phyloP scores from a whole-genome alignment of 2,113 vertebrate species.

The Cavia porcellus region DNA sequence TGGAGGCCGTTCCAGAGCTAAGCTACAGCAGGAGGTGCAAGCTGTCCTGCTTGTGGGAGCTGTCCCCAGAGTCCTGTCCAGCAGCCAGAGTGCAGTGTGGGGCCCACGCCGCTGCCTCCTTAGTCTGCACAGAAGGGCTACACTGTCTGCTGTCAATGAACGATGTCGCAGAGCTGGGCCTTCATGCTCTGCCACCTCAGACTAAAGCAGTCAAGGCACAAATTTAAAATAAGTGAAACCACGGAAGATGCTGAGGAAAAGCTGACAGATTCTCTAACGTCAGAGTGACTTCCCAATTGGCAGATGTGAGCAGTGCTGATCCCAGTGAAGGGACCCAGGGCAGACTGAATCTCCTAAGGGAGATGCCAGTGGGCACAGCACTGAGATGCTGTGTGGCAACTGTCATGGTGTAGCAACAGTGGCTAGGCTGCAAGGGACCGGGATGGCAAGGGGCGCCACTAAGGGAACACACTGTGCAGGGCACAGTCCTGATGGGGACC shows the following conservation, averaged over 20 bases:
- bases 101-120: neutral
- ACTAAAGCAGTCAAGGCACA: neutral
- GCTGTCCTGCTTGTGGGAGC: neutral
- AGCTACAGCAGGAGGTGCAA: neutral
- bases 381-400: fast-evolving
- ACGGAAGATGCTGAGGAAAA: neutral
- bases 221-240: neutral
- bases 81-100: neutral
- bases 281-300: neutral
- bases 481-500: neutral
- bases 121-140: neutral
- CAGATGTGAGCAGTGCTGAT: neutral
- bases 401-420: fast-evolving
- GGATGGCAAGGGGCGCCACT: too few species aligned
- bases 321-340: neutral
- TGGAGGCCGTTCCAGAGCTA: neutral
- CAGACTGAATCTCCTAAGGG: neutral
- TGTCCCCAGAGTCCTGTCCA: neutral
- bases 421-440: neutral
- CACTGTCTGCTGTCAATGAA: neutral
- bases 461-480: neutral
- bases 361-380: fast-evolving
- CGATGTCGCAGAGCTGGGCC: neutral
- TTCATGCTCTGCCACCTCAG: neutral
- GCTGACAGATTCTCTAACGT: neutral